Evolutionary conservation across 1,140 invertebrate genomes (phyloP), one percentile per base, ranked within the genome.

Genomic region (Caenorhabditis latens): DNA sequence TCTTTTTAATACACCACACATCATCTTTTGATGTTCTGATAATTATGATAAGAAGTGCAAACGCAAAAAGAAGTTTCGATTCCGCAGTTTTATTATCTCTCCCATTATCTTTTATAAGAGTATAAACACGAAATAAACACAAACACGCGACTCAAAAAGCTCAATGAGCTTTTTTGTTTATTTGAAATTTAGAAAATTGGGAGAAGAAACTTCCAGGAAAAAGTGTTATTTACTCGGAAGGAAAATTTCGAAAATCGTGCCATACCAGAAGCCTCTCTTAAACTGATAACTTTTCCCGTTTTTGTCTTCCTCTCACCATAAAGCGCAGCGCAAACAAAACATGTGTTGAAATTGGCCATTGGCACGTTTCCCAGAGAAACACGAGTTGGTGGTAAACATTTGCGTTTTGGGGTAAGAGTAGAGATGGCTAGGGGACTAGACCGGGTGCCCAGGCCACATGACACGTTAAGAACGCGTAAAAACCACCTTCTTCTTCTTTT

Each of bases 331-430:
- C 71, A 79, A 79, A 79, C 71, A 79, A 79, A 79, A 79, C 71
- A 79, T 79, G 71, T 79, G 71, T 79, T 79, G 71, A 79, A 79
- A 50, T 79, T 79, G 71, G 71, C 71, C 71, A 79, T 79, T 79
- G 71, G 71, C 71, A 79, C 71, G 71, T 79, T 79, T 79, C 71
- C 71, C 71, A 79, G 71, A 79, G 71, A 50, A 79, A 79, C 71
- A 79, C 71, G 71, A 79, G 71, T 79, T 79, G 46, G 8, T 79
- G 71, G 71, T 79, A 79, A 79, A 79, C 71, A 79, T 79, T 79
- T 13, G 71, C 71, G 71, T 79, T 79, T 71, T 79, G 13, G 46
- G 71, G 71, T 79, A 79, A 46, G 19, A 11, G 24, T 32, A 32
- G 32, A 32, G 43, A 2, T 9, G 43, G 16, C 63, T 53, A n/a